phyloP scores from a whole-genome alignment of 2,113 vertebrate genomes.

The Pica pica region DNA sequence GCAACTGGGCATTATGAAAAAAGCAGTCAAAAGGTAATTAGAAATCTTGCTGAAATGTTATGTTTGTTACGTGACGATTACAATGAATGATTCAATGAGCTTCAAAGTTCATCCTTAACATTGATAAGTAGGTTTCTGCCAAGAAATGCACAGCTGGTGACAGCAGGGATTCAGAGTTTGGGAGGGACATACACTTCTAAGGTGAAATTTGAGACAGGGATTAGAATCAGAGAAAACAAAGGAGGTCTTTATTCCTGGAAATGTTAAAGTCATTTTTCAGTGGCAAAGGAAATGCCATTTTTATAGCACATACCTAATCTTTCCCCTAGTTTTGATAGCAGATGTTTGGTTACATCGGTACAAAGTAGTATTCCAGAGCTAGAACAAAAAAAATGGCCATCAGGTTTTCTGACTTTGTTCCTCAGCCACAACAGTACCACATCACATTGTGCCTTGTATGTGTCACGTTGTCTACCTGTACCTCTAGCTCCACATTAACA shows the following conservation, averaged over 20 bases:
- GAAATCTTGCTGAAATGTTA: slow-evolving; percentile 61
- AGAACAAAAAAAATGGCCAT: neutral
- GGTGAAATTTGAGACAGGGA: slow-evolving; percentile 34
- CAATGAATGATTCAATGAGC: slow-evolving; percentile 39
- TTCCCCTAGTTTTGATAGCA: slow-evolving; percentile 29
- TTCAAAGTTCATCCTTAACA: slow-evolving; percentile 42
- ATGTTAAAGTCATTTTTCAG: slow-evolving; percentile 62
- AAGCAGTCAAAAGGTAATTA: slow-evolving; percentile 41
- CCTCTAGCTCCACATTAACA: neutral
- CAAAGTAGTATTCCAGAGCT: neutral
- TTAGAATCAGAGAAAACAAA: slow-evolving; percentile 42
- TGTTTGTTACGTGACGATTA: slow-evolving; percentile 39
- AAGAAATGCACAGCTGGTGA: slow-evolving; percentile 32
- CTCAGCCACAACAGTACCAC: neutral
- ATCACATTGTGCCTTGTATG: fast-evolving
- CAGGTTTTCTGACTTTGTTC: neutral
- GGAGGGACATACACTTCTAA: slow-evolving; percentile 31
- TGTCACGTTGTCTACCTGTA: neutral
- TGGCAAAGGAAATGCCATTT: slow-evolving; percentile 63
- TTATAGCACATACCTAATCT: slow-evolving; percentile 44
- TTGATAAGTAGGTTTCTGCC: slow-evolving; percentile 39
- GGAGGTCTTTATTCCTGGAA: slow-evolving; percentile 54
- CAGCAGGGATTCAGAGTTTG: slow-evolving; percentile 40
- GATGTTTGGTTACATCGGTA: slow-evolving; percentile 2
- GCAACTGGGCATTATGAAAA: slow-evolving; percentile 12